A percentile compares a stretch with the other conserved stretches of the same genome.
Evolutionary conservation across 2,797 vertebrate species (phyloP).

Genomic region (Champsocephalus gunnari): DNA sequence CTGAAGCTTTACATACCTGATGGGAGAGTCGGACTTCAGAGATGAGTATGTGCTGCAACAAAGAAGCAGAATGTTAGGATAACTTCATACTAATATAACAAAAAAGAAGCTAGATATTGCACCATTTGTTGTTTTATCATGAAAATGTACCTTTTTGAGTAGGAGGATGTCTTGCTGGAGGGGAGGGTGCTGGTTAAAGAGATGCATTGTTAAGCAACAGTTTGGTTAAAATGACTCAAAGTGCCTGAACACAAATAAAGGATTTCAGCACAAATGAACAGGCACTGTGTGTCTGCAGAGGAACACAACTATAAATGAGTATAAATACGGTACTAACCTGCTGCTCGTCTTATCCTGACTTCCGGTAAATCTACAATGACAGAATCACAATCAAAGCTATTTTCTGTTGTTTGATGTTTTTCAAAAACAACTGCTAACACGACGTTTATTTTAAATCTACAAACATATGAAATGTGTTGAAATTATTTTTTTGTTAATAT

Average conservation of each 20-base stretch:
- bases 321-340: conserved; percentile 65
- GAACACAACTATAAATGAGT: background rate
- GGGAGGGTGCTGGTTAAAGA: conserved; percentile 43
- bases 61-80: conserved; percentile 16
- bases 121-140: conserved; percentile 1
- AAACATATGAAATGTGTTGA: background rate
- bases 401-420: background rate
- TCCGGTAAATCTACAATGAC: conserved; percentile 69
- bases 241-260: background rate
- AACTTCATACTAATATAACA: background rate
- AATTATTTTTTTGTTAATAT: background rate
- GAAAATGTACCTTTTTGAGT: conserved; percentile 63
- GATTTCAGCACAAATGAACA: background rate
- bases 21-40: conserved; percentile 42
- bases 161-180: conserved; percentile 41
- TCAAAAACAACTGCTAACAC: background rate
- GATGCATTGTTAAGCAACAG: background rate
- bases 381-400: conserved; percentile 18
- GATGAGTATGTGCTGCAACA: conserved; percentile 51
- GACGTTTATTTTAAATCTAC: background rate
- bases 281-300: background rate
- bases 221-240: background rate
- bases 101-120: background rate
- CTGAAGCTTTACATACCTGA: conserved; percentile 37
- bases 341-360: conserved; percentile 59